Evolutionary conservation across 2,888 invertebrate species (phyloP).

Genomic region (Cylindroiulus punctatus): DNA sequence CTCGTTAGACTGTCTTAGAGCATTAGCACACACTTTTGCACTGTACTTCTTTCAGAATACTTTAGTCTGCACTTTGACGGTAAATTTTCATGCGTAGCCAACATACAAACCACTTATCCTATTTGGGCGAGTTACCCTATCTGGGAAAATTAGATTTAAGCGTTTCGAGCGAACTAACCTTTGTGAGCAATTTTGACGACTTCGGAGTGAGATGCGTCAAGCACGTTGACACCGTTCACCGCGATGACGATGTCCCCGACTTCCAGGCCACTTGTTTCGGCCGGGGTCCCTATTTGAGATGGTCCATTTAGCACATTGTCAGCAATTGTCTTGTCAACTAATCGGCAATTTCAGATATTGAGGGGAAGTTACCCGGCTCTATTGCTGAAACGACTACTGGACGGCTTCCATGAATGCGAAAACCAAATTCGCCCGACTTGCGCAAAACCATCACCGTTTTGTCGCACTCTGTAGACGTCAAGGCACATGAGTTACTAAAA

Average conservation of each 20-base stretch:
- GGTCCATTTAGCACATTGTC: too few relatives aligned
- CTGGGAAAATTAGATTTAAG: too few relatives aligned
- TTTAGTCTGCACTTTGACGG: too few relatives aligned
- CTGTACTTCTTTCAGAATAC: too few relatives aligned
- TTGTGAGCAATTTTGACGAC: slow-evolving; percentile 91
- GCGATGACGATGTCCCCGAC: slow-evolving; percentile 94
- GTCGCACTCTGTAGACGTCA: slow-evolving; percentile 78
- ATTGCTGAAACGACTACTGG: slow-evolving; percentile 97
- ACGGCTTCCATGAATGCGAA: slow-evolving; percentile 93
- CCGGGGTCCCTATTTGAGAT: slow-evolving; percentile 84
- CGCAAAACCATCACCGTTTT: slow-evolving; percentile 85
- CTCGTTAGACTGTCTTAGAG: too few relatives aligned
- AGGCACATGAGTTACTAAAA: not conserved
- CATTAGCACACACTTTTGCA: too few relatives aligned
- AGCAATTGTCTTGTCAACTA: too few relatives aligned
- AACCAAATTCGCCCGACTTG: slow-evolving; percentile 88
- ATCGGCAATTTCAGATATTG: too few relatives aligned
- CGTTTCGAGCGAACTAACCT: too few relatives aligned
- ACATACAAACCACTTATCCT: too few relatives aligned
- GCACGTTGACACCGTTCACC: slow-evolving; percentile 88
- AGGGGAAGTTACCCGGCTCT: slow-evolving; percentile 79
- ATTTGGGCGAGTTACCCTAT: too few relatives aligned
- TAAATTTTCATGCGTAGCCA: too few relatives aligned
- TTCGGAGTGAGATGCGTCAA: slow-evolving; percentile 92
- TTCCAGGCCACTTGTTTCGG: slow-evolving; percentile 89